Base-by-base conservation (phyloP, 2,888 invertebrate species). In the Drosophila nr. fundita region DNA sequence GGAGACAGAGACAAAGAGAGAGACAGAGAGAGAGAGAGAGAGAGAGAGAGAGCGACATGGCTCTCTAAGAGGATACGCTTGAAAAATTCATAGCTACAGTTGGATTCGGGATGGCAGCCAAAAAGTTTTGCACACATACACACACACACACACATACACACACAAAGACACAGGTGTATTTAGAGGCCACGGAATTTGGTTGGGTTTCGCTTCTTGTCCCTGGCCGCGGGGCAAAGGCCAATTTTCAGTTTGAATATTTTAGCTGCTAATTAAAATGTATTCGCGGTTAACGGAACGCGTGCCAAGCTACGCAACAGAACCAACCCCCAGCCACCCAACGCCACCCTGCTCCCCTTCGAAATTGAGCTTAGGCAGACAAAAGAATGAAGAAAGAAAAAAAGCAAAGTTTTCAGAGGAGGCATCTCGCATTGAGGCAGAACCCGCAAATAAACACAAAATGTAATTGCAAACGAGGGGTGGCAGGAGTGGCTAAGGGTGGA, bases 241-340 rank as follows among this genome's bases (percentile, higher is more conserved):
- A 85, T 89, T 85, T 89, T 77, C 72, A 83, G 89, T 89, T 89
- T 86, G 85, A 86, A 86, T 86, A 86, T 86, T 86, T 89, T 76
- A 86, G 85, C 85, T 89, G 87, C 85, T 86, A 86, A 86, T 86
- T 86, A 86, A 86, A 86, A 86, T 89, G 89, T 89, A 89, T 86
- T 89, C 85, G 87, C 82, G 89, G 89, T 78, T 87, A 87, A 80
- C 89, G 82, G 82, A 89, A 84, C 86, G 80, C 55, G 73, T 73
- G 53, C 68, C 40, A 60, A 13, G 27, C 24, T 24, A 7, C 30
- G n/a, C 42, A 42, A 8, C 45, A 21, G 8, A 32, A 18, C 50
- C 42, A 36, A 4, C 53, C 13, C 38, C 4, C 45, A 18, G 4
- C 21, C 2, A 15, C 1, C 15, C 8, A 2, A 30, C n/a, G 1